Conservation (phyloP, 1,140 invertebrate genomes). For the Drosophila persimilis region DNA sequence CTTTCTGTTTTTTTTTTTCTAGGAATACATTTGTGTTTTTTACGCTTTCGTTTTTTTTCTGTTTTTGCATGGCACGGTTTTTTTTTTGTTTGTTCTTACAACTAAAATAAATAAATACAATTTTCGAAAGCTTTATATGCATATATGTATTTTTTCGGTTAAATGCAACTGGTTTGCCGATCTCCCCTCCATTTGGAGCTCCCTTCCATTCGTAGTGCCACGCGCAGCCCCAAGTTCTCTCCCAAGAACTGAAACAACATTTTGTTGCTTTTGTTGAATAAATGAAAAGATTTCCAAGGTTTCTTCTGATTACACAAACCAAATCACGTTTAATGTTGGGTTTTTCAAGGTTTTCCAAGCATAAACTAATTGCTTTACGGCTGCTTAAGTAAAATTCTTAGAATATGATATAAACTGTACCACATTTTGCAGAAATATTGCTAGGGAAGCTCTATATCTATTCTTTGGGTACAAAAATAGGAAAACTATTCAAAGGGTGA, state of each 20-base stretch:
- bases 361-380: neutral
- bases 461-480: too few relatives aligned
- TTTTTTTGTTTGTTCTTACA: too few relatives aligned
- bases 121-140: neutral
- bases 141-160: slow-evolving; percentile 1
- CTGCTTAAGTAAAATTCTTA: neutral
- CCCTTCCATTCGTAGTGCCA: too few relatives aligned
- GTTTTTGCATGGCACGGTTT: too few relatives aligned
- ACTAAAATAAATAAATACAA: neutral
- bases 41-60: too few relatives aligned
- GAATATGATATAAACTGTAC: too few relatives aligned
- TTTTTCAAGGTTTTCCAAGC: slow-evolving; percentile 9
- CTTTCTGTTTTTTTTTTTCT: slow-evolving; percentile 9
- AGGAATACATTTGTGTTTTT: slow-evolving; percentile 15
- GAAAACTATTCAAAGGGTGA: too few relatives aligned
- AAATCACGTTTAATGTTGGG: slow-evolving; percentile 16
- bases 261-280: slow-evolving; percentile 16
- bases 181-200: too few relatives aligned
- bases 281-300: slow-evolving; percentile 30
- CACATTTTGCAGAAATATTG: too few relatives aligned
- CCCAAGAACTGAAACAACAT: slow-evolving; percentile 35
- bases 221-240: neutral
- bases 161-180: slow-evolving; percentile 1
- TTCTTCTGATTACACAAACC: slow-evolving; percentile 33
- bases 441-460: too few relatives aligned